phyloP scores from a whole-genome alignment of 2,113 vertebrate genomes.

The Oreotragus oreotragus region DNA sequence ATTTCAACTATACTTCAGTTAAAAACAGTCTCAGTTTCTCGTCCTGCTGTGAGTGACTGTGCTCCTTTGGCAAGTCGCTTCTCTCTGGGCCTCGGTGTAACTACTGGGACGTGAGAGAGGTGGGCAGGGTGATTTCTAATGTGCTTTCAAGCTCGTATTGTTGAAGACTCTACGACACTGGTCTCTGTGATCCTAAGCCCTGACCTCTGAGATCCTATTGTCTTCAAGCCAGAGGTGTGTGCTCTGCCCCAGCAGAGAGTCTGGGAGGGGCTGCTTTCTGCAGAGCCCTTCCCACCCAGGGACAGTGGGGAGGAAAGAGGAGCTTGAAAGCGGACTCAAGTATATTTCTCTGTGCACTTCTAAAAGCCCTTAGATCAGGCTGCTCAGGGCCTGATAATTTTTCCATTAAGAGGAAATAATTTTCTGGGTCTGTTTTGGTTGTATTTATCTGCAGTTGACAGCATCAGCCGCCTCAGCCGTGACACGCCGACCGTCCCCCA shows the following conservation, averaged over 20 bases:
- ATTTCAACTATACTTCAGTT: background rate
- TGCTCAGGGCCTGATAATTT: conserved; percentile 71
- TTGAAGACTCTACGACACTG: background rate
- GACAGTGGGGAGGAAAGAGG: background rate
- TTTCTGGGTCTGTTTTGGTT: conserved; percentile 71
- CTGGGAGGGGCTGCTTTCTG: background rate
- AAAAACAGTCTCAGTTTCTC: background rate
- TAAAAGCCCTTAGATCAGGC: conserved; percentile 68
- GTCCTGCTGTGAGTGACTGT: background rate
- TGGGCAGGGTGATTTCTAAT: background rate
- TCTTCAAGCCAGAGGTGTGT: background rate
- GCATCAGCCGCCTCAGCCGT: conserved; percentile 35
- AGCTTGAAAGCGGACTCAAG: background rate
- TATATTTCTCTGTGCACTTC: conserved; percentile 47
- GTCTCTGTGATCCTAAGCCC: background rate
- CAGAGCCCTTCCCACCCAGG: background rate
- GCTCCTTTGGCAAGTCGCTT: background rate
- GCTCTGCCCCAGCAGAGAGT: background rate
- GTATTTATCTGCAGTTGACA: conserved; percentile 68
- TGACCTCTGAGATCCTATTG: background rate
- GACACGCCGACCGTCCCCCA: conserved; percentile 14
- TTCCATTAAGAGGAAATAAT: conserved; percentile 77
- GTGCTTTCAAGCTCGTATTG: background rate
- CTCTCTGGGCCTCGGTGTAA: background rate
- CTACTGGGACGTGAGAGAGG: background rate